Conservation (phyloP, 35 echinoderm and acorn worm genomes). For the Eucidaris tribuloides region DNA sequence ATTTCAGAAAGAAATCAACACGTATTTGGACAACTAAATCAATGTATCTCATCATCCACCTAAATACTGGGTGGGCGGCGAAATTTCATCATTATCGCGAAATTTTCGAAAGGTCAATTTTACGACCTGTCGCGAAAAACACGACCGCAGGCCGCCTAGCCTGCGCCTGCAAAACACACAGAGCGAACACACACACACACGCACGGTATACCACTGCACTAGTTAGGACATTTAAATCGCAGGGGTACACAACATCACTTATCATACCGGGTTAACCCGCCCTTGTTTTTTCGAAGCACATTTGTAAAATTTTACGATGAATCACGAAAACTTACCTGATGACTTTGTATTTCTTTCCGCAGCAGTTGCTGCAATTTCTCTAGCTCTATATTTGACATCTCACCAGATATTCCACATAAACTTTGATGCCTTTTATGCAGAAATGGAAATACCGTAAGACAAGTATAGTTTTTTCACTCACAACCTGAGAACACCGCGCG, state of each 20-base stretch:
- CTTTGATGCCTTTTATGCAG: not conserved
- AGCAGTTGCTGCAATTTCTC: constrained; percentile 82
- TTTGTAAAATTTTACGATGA: not conserved
- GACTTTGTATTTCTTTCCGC: constrained; percentile 86
- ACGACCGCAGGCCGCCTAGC: too few relatives aligned
- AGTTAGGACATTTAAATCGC: constrained; percentile 21
- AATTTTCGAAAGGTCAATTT: too few relatives aligned
- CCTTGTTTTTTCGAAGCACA: constrained; percentile 14
- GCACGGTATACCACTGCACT: not conserved
- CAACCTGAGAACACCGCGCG: too few relatives aligned
- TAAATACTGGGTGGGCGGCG: too few relatives aligned
- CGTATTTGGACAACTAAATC: too few relatives aligned
- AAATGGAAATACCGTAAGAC: constrained; percentile 20
- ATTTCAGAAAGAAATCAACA: too few relatives aligned
- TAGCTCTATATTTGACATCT: constrained; percentile 95
- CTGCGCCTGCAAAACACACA: not conserved
- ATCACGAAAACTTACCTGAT: constrained; percentile 80
- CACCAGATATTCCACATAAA: constrained; percentile 22
- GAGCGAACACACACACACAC: not conserved
- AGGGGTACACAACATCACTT: constrained; percentile 20
- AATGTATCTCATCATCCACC: too few relatives aligned
- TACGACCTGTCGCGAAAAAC: too few relatives aligned
- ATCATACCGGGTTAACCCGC: not conserved
- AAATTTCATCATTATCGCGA: too few relatives aligned
- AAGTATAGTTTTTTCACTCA: too few relatives aligned